A percentile compares a stretch with the other conserved stretches of the same genome.
These are phyloP conservation scores for Aegithalos caudatus DNA, from an alignment of 2,113 vertebrate genomes.

Conservation along the genomic window DNA sequence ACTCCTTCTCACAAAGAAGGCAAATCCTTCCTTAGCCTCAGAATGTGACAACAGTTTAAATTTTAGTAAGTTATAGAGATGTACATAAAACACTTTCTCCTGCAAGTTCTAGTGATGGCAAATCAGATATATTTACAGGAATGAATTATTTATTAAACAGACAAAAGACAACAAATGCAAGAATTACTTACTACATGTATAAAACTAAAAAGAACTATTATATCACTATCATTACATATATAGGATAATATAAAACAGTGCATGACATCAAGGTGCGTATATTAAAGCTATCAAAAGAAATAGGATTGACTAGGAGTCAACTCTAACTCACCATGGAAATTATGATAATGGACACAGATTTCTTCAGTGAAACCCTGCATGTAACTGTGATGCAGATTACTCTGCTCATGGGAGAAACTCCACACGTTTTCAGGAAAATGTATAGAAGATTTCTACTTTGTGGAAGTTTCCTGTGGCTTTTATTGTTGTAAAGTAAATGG, in stretches of 20 bases:
- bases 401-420: not conserved
- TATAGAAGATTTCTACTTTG: not conserved
- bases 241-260: not conserved
- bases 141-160: not conserved
- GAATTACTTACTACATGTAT: not conserved
- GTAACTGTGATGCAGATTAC: not conserved
- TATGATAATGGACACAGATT: fast-evolving
- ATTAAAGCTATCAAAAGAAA: not conserved
- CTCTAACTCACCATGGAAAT: fast-evolving
- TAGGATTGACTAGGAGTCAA: not conserved
- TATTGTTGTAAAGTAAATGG: not conserved
- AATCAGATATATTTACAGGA: not conserved
- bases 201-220: not conserved
- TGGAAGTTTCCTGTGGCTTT: not conserved
- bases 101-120: not conserved
- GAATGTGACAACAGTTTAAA: not conserved
- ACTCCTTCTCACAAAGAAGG: not conserved
- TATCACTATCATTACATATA: too few species aligned
- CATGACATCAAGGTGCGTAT: too few species aligned
- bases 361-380: not conserved
- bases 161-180: not conserved
- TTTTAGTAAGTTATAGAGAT: not conserved
- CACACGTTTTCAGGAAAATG: not conserved
- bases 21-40: not conserved
- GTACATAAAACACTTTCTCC: not conserved